Base-by-base conservation (phyloP, 1,140 invertebrate species). In the Pseudobourletiella spinata region DNA sequence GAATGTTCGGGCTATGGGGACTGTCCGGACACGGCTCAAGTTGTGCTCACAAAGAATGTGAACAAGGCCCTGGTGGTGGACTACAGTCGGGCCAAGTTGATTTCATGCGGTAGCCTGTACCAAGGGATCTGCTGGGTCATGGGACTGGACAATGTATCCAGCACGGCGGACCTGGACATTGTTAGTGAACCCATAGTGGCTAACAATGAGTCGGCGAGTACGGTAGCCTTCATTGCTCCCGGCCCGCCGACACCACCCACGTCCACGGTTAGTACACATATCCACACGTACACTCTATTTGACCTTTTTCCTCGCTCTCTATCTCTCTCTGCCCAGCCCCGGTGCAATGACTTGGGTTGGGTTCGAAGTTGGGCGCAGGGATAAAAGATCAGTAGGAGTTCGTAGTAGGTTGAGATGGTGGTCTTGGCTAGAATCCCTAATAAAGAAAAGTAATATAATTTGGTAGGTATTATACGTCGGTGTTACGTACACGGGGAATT, bases 51-150 rank as follows among this genome's bases (percentile, higher is more conserved):
- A 14, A 86, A 96, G 77, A 97, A 95, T 77, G 85, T 89, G 65
- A 98, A 96, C 79, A 98, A 98, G 77, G 93, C 91, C 32, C 78
- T 99, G 63, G 86, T 97, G 35, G 93, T 98, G 66, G 91, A 98
- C 78, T 91, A 95, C 72, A 86, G 85, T 4, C 87, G 89, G 56
- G 87, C 88, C 20, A 79, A 87, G 42, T 79, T 98, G n/a, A 95
- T 98, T 65, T 84, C 86, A 3, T 98, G 95, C 77, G 93, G 93
- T 14, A 91, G 88, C 66, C 77, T 97, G 29, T 91, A 89, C 67
- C 83, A 83, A 71, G 64, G 61, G 16, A 62, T 67, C 16, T 70
- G 68, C 35, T 70, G 65, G 65, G 48, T 70, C 16, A 42, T 70
- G 3, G 60, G 63, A 30, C 58, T 70, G 4, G 65, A 70, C 25